phyloP scores from a whole-genome alignment of 2,113 vertebrate genomes.

The Eudyptes chrysolophus region DNA sequence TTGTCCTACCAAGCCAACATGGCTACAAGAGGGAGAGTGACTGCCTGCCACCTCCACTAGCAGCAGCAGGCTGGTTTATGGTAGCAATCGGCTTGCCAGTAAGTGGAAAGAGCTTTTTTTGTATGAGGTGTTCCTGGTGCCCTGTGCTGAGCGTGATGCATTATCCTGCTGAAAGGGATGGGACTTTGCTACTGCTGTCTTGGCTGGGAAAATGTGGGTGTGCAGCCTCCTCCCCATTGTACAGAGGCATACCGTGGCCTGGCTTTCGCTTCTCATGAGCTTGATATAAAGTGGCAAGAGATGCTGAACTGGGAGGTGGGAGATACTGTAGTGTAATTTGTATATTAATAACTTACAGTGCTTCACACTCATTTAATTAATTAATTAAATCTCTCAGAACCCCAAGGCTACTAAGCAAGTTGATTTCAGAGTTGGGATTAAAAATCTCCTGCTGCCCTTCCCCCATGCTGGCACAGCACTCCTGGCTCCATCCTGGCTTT shows the following conservation, averaged over 20 bases:
- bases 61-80: not conserved
- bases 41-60: not conserved
- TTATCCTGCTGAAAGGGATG: not conserved
- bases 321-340: not conserved
- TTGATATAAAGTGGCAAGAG: accelerated
- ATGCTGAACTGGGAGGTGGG: not conserved
- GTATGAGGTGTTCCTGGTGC: not conserved
- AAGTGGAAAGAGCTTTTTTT: not conserved
- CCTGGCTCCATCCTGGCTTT: not conserved
- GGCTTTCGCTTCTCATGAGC: not conserved
- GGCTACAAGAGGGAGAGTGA: not conserved
- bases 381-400: slow-evolving; percentile 31
- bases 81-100: not conserved
- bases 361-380: slow-evolving; percentile 28
- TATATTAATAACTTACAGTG: slow-evolving; percentile 31
- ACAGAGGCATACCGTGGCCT: not conserved
- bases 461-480: not conserved
- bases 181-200: not conserved
- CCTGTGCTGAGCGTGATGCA: not conserved
- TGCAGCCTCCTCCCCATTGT: not conserved
- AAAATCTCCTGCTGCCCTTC: not conserved
- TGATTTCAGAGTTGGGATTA: slow-evolving; percentile 40
- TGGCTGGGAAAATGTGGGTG: not conserved
- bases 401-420: slow-evolving; percentile 25
- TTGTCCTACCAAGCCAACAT: not conserved